phyloP scores from a whole-genome alignment of 2,113 vertebrate genomes.

The Pipra filicauda region DNA sequence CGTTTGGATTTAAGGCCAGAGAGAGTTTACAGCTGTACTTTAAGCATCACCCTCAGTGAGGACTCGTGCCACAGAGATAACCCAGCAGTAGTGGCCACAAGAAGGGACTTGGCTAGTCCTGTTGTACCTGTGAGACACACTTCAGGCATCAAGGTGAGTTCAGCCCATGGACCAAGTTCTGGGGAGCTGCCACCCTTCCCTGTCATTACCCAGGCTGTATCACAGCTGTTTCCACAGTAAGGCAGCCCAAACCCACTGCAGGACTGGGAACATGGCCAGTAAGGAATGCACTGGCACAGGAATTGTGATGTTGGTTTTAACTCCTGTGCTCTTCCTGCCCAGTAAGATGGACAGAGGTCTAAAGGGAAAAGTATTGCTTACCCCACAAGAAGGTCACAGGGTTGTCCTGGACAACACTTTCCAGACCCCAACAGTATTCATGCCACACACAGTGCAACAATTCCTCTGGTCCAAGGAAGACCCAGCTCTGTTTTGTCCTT shows the following conservation, averaged over 20 bases:
- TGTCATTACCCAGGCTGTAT: rapidly evolving
- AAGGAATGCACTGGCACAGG: neutral
- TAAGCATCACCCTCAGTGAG: neutral
- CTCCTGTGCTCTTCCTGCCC: neutral
- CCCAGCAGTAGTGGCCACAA: neutral
- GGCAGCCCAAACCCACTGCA: neutral
- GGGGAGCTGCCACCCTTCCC: neutral
- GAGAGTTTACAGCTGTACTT: neutral
- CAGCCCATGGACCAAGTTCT: neutral
- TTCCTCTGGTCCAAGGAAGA: neutral
- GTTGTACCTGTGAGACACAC: rapidly evolving
- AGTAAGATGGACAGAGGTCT: neutral
- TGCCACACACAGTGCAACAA: neutral
- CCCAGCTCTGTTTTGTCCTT: neutral
- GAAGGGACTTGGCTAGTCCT: neutral
- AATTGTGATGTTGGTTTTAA: neutral
- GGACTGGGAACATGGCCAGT: neutral
- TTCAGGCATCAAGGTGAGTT: neutral
- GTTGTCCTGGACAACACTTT: neutral
- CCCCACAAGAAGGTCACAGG: neutral
- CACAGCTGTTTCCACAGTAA: rapidly evolving
- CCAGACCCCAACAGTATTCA: neutral
- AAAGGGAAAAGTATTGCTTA: neutral
- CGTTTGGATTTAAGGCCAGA: neutral
- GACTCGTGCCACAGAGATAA: neutral